Evolutionary conservation across 2,113 vertebrate genomes (phyloP), one percentile per base, ranked within the genome.

Genomic region (Cyrtonyx montezumae): DNA sequence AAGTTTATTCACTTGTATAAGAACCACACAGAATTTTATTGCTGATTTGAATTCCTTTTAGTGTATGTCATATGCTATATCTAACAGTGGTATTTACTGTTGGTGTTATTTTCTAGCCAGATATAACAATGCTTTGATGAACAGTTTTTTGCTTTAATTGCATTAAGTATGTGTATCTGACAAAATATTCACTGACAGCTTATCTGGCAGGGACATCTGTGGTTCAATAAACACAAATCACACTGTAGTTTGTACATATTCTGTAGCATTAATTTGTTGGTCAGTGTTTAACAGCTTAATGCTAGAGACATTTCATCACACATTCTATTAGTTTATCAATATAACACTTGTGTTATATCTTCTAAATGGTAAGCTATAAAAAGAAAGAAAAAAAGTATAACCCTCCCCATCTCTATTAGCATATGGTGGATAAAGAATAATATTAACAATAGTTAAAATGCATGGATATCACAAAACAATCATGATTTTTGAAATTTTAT

Each of bases 181-280:
- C 92, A 91, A 79, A 96, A 94, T 94, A 94, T 86, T 94, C 92
- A 75, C 73, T 78, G 93, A 61, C 63, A 84, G 85, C 68, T 95
- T 96, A 94, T 89, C 87, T 94, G 82, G 61, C 37, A 90, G 89
- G 79, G 82, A 92, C 45, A 40, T 55, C 11, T 51, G 80, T 26
- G 56, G 75, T 88, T 87, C 78, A 95, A 74, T 84, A 91, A 85
- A 56, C 67, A 87, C 4, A 7, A 80, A 87, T 81, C 80, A 84
- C 51, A 62, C 13, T 88, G 63, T 45, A 84, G 74, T 79, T 87
- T 92, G 68, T 91, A 80, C 80, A 77, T 91, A 95, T 95, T 94
- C 97, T 94, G 92, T 85, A 91, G 51, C 42, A 80, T 80, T 96
- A 84, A 97, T 92, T 96, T 96, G 36, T 82, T 96, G 88, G 68